These are phyloP conservation scores for Pluvialis apricaria DNA, from an alignment of 2,113 vertebrate species.

Conservation along the genomic window DNA sequence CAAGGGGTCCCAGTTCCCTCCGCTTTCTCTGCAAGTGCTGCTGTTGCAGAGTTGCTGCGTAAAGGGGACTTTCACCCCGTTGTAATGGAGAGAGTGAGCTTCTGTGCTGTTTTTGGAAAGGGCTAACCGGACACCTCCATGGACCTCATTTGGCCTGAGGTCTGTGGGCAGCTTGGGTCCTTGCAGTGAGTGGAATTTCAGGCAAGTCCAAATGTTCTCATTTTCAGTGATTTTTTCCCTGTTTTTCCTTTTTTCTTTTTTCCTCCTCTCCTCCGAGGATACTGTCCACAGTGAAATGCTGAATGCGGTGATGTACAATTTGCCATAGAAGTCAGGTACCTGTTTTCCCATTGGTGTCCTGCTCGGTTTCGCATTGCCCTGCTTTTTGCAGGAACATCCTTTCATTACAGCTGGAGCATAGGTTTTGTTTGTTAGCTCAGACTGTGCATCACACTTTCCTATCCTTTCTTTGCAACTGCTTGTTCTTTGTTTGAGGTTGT, in stretches of 20 bases:
- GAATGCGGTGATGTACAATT: neutral
- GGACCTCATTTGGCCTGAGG: neutral
- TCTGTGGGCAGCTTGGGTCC: neutral
- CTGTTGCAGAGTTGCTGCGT: neutral
- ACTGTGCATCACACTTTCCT: neutral
- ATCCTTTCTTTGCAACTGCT: neutral
- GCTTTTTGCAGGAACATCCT: neutral
- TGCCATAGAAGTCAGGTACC: neutral
- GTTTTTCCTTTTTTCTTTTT: neutral
- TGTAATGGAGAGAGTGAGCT: neutral
- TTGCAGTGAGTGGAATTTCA: neutral
- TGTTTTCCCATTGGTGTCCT: neutral
- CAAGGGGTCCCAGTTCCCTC: neutral
- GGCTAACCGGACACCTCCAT: neutral
- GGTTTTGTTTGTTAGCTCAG: neutral
- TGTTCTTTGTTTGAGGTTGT: neutral
- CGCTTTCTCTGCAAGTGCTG: rapidly evolving
- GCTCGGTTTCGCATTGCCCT: neutral
- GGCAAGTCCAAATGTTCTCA: neutral
- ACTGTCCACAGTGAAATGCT: neutral
- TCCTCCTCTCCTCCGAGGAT: neutral
- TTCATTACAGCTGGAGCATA: neutral
- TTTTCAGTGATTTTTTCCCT: neutral
- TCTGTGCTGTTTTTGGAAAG: neutral
- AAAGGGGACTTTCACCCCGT: neutral